Conservation (phyloP, 2,113 vertebrate genomes). For the Paramormyrops kingsleyae region DNA sequence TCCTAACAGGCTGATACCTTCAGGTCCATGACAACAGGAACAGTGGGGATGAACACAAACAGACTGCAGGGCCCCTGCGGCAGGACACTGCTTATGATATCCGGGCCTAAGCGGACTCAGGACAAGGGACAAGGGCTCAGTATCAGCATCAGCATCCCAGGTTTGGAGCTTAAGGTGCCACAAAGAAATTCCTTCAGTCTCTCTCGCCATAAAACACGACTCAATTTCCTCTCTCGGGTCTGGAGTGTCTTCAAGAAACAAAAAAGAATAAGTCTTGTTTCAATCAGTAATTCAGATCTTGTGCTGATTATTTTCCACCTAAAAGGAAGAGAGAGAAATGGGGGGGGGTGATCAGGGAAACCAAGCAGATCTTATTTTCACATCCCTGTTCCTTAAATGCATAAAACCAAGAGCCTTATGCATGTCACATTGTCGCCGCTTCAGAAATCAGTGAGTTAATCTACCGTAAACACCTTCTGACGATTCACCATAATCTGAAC, state of each 20-base stretch:
- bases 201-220: not conserved
- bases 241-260: not conserved
- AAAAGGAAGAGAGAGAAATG: not conserved
- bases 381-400: not conserved
- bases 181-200: not conserved
- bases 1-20: not conserved
- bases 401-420: not conserved
- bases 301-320: not conserved
- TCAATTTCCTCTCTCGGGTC: not conserved
- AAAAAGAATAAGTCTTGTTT: not conserved
- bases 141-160: not conserved
- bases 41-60: not conserved
- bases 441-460: not conserved
- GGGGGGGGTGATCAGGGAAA: not conserved
- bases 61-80: not conserved
- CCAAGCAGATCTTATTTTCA: not conserved
- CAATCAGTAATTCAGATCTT: constrained; percentile 1
- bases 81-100: not conserved
- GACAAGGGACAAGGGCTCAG: not conserved
- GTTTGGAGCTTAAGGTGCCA: not conserved
- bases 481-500: not conserved
- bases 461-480: not conserved
- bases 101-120: not conserved
- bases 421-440: not conserved
- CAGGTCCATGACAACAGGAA: not conserved